These are phyloP conservation scores for Pharmacophagus antenor DNA, from an alignment of 2,888 invertebrate species.

Conservation along the genomic window DNA sequence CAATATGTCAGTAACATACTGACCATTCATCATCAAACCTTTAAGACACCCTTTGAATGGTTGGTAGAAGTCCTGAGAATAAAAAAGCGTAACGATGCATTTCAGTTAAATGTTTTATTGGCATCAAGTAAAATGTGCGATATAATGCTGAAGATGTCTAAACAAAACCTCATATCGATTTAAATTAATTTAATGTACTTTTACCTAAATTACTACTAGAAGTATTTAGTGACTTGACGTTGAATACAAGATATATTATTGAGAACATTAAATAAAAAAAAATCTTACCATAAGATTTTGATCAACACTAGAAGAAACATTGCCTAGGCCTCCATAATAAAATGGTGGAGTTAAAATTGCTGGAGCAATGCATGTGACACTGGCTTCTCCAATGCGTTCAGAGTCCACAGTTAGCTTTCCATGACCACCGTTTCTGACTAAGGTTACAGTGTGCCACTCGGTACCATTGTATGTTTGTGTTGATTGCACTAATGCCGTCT, in stretches of 20 bases:
- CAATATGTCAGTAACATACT: constrained; percentile 82
- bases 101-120: too few relatives aligned
- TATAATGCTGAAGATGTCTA: too few relatives aligned
- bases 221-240: too few relatives aligned
- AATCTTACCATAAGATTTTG: constrained; percentile 50
- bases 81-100: constrained; percentile 17
- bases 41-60: constrained; percentile 92
- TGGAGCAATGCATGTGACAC: constrained; percentile 64
- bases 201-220: too few relatives aligned
- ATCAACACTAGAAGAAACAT: constrained; percentile 55
- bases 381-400: constrained; percentile 74
- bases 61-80: constrained; percentile 79
- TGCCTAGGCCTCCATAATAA: constrained; percentile 89
- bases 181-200: too few relatives aligned
- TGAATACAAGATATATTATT: too few relatives aligned
- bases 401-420: constrained; percentile 86
- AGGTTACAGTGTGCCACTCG: constrained; percentile 88
- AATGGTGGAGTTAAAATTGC: constrained; percentile 86
- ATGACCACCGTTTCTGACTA: constrained; percentile 82
- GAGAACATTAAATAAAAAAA: background rate
- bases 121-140: too few relatives aligned
- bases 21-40: constrained; percentile 86
- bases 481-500: constrained; percentile 81
- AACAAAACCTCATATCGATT: too few relatives aligned
- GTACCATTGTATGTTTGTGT: constrained; percentile 84